Conservation (phyloP, 2,888 invertebrate genomes). For the Drosophila histrio region DNA sequence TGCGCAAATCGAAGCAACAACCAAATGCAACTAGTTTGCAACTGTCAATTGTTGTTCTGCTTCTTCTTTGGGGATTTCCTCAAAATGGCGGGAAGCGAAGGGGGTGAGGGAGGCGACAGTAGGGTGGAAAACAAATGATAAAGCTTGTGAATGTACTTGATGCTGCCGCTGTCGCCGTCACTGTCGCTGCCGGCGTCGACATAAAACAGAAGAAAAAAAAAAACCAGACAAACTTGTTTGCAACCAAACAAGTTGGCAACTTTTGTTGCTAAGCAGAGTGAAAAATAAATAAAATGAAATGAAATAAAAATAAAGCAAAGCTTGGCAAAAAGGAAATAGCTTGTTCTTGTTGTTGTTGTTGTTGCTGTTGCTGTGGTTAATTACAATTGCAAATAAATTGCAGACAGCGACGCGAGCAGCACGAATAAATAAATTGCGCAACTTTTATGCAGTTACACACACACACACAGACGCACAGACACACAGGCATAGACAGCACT, state of each 20-base stretch:
- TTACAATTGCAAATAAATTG: slow-evolving; percentile 74
- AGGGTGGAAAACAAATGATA: neutral
- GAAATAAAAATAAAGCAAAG: slow-evolving; percentile 21
- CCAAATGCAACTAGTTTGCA: slow-evolving; percentile 30
- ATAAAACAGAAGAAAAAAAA: slow-evolving; percentile 7
- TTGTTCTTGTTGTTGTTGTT: slow-evolving; percentile 15
- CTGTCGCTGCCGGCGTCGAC: slow-evolving; percentile 4
- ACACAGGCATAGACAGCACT: slow-evolving; percentile 4
- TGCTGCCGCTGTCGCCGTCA: neutral
- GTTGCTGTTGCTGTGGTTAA: slow-evolving; percentile 38
- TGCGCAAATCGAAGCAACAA: slow-evolving; percentile 20
- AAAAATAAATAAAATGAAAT: slow-evolving; percentile 15
- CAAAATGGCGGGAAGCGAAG: neutral
- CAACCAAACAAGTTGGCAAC: slow-evolving; percentile 41
- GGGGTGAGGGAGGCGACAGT: neutral
- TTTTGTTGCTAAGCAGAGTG: slow-evolving; percentile 74
- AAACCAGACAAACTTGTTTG: slow-evolving; percentile 71
- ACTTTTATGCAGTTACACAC: slow-evolving; percentile 50
- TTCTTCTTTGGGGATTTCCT: slow-evolving; percentile 27
- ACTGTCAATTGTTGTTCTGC: slow-evolving; percentile 11
- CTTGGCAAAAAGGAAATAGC: slow-evolving; percentile 45
- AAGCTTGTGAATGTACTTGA: neutral
- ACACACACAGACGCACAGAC: neutral
- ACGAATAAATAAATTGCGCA: slow-evolving; percentile 61
- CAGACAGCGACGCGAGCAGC: slow-evolving; percentile 19